Base-by-base conservation (phyloP, 2,113 vertebrate species). In the Oreotrochilus melanogaster region DNA sequence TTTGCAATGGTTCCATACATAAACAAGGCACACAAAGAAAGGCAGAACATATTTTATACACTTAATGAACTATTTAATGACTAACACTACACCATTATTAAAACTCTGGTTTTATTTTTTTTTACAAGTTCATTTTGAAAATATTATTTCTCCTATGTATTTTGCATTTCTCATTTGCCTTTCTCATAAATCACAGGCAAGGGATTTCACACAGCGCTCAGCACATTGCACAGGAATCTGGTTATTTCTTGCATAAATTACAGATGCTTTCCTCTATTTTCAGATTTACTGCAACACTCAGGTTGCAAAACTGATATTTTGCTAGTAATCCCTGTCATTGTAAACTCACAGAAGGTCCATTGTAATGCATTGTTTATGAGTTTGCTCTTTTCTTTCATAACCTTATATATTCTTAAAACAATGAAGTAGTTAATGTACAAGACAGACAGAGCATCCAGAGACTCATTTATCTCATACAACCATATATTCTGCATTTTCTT, bases 291-390 rank as follows among this genome's bases (percentile, higher is more conserved):
- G 28, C 22, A 74, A 66, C 16, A 24, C 14, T 60, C 43, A 43
- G 24, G 74, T 75, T 88, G 22, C 27, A 82, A 78, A 88, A 76
- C 23, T 39, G n/a, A 18, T 72, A 30, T 82, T 90, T 95, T 62
- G 21, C 19, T 74, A 33, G 17, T 28, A 57, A 58, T 73, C 15
- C 13, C 25, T 74, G 18, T 81, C 61, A 48, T 17, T 78, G 31
- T 42, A 80, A 92, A 79, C 50, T 75, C 58, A 45, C 18, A 84
- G 50, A 65, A 80, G 33, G 18, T 76, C 58, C 76, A 27, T 28
- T 67, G 21, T 33, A 74, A 74, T 37, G 13, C 14, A n/a, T 8
- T 39, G 25, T 71, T 91, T 81, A 76, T 43, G 33, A 89, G 37
- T 58, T 81, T 74, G 43, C 10, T 71, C 25, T 84, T 91, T 92